Conservation (phyloP, 2,113 vertebrate species). For the Parus major region DNA sequence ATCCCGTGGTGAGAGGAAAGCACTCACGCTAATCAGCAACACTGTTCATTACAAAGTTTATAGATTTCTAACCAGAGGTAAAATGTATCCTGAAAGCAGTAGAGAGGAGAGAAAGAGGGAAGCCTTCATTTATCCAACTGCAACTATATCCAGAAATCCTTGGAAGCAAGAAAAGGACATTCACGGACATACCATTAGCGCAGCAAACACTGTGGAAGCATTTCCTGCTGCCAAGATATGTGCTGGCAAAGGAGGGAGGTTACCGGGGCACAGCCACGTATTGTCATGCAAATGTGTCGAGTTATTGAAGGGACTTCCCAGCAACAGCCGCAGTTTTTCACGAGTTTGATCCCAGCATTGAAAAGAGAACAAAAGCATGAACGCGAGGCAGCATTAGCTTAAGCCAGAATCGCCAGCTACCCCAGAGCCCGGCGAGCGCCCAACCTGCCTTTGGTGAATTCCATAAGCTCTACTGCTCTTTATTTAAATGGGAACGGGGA, state of each 20-base stretch:
- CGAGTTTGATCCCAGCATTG: slow-evolving; percentile 19
- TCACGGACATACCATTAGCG: background rate
- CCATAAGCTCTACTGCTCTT: background rate
- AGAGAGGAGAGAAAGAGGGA: background rate
- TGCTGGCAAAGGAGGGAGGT: background rate
- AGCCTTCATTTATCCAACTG: background rate
- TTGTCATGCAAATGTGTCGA: slow-evolving; percentile 48
- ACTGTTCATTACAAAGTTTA: background rate
- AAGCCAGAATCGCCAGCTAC: background rate
- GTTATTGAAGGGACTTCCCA: slow-evolving; percentile 27
- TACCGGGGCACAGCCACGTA: background rate
- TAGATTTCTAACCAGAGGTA: background rate
- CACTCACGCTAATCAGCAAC: background rate
- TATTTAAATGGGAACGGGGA: background rate
- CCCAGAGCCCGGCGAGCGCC: background rate
- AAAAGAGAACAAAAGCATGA: slow-evolving; percentile 40
- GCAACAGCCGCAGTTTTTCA: slow-evolving; percentile 41
- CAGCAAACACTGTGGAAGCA: background rate
- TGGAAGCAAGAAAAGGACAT: background rate
- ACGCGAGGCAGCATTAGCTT: background rate
- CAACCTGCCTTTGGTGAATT: background rate
- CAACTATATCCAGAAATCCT: background rate
- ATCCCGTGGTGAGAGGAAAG: background rate
- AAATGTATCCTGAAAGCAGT: background rate
- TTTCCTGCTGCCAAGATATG: slow-evolving; percentile 19